Evolutionary conservation across 2,113 vertebrate genomes (phyloP), one percentile per base, ranked within the genome.

Genomic region (Etheostoma spectabile): DNA sequence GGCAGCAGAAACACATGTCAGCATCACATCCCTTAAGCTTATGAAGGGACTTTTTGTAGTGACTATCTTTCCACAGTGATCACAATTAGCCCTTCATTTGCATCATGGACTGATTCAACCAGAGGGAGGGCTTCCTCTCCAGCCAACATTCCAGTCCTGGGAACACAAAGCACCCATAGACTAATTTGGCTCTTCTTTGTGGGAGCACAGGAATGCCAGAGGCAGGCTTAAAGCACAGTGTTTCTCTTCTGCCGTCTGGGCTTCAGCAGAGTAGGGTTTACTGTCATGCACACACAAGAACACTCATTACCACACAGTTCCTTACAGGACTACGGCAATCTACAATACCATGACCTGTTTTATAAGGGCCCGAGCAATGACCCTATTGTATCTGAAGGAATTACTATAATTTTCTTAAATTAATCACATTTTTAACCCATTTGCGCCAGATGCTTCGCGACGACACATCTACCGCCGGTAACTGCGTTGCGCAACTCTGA

Each of bases 141-240:
- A 65, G 77, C 52, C 52, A 22, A 42, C 70, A 30, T 69, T 56
- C 52, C 27, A 21, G 14, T 38, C 38, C 51, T 21, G 6, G 3
- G 30, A 60, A 65, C n/a, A 84, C 82, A 79, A 68, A 53, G 63
- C 2, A 42, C 18, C n/a, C 46, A 35, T 74, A 38, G 48, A 57
- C 38, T 5, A 5, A 30, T 21, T 55, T 55, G 69, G 56, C 56
- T 68, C 53, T 59, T 46, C 56, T 56, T 57, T 63, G 63, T 57
- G 64, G 71, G 76, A 81, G 35, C 18, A 19, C 52, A 42, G 45
- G 79, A 80, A 74, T 68, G 35, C 48, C 55, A 74, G 38, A 51
- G 74, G 73, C 42, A 53, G 8, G 21, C 21, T 42, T 53, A 53
- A 21, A 53, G 10, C 52, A 53, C 8, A 21, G 52, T n/a, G 52